phyloP scores from a whole-genome alignment of 2,797 vertebrate genomes.

The Sebastiscus albofasciatus region DNA sequence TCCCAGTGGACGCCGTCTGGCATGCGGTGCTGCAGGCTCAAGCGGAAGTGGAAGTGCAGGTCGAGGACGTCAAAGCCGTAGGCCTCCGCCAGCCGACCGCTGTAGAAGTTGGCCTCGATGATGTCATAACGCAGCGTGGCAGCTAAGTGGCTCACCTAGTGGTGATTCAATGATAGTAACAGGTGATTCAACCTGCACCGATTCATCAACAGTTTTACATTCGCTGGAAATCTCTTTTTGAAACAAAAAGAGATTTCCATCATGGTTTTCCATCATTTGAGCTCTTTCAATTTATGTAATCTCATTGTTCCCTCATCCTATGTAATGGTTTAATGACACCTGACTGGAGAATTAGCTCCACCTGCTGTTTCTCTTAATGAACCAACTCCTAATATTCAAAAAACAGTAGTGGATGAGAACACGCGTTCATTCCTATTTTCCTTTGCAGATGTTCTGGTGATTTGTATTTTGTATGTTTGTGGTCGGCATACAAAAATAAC shows the following conservation, averaged over 20 bases:
- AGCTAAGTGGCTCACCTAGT: slow-evolving; percentile 71
- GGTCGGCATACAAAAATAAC: background rate
- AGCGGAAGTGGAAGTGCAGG: slow-evolving; percentile 83
- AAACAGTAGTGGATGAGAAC: background rate
- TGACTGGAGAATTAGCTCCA: background rate
- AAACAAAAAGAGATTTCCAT: too few species aligned
- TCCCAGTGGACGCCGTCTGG: slow-evolving; percentile 82
- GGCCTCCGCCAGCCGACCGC: slow-evolving; percentile 69
- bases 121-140: slow-evolving; percentile 69
- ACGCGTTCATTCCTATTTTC: background rate
- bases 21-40: slow-evolving; percentile 72
- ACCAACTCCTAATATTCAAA: background rate
- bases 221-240: background rate
- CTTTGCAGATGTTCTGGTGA: background rate
- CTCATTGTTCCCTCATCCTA: background rate
- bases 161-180: background rate
- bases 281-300: background rate
- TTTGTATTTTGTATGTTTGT: too few species aligned
- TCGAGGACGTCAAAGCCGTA: slow-evolving; percentile 80
- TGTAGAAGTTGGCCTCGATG: slow-evolving; percentile 84
- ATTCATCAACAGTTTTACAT: background rate
- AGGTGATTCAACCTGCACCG: background rate
- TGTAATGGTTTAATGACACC: background rate
- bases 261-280: too few species aligned
- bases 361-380: background rate